Percentiles rank a stretch among this genome's conserved stretches.
Evolutionary conservation across 2,888 invertebrate species (phyloP).

Genomic region (Agrotis ipsilon): DNA sequence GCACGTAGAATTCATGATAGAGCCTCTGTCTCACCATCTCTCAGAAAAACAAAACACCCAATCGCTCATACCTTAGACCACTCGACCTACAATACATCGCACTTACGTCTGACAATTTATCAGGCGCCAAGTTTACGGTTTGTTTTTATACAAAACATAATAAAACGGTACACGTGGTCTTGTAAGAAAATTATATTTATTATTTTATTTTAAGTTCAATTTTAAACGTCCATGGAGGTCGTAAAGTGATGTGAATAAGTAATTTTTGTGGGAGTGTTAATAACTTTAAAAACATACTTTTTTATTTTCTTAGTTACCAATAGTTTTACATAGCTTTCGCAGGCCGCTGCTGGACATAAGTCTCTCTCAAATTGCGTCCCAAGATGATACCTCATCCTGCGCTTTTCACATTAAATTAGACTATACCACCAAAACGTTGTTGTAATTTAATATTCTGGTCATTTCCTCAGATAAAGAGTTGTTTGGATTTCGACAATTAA

Average conservation of each 20-base stretch:
- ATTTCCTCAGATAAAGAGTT: too few species aligned
- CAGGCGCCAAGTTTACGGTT: slow-evolving; percentile 67
- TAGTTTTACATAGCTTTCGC: too few species aligned
- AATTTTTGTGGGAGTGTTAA: slow-evolving; percentile 2
- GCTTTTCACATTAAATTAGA: background rate
- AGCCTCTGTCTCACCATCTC: too few species aligned
- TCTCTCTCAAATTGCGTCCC: too few species aligned
- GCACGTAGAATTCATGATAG: too few species aligned
- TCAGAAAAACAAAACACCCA: too few species aligned
- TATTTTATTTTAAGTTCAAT: slow-evolving; percentile 22
- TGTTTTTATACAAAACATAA: slow-evolving; percentile 64
- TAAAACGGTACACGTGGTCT: slow-evolving; percentile 57
- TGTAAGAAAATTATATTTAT: slow-evolving; percentile 26
- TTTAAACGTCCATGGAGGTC: background rate
- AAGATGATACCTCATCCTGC: background rate
- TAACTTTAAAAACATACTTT: background rate
- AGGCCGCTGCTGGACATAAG: too few species aligned
- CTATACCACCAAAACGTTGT: background rate
- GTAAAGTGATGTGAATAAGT: slow-evolving; percentile 5
- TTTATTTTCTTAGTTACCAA: background rate
- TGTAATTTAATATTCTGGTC: background rate
- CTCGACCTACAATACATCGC: slow-evolving; percentile 54
- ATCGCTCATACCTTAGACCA: slow-evolving; percentile 35
- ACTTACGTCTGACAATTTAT: slow-evolving; percentile 64
- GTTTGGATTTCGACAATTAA: background rate